phyloP scores from a whole-genome alignment of 2,113 vertebrate species.

The Mormoops blainvillei region DNA sequence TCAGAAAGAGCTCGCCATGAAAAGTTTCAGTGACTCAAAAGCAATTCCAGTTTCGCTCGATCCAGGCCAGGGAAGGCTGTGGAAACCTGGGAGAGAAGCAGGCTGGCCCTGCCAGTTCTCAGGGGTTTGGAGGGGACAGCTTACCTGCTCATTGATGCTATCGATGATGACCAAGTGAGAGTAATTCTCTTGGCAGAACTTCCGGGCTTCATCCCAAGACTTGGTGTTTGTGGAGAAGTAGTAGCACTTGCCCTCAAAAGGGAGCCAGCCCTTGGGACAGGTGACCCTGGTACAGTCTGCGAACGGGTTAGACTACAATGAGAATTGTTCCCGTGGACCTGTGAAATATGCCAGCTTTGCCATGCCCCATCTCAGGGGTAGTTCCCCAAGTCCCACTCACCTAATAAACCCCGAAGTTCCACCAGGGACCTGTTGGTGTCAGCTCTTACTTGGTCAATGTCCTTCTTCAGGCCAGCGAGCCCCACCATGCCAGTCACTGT shows the following conservation, averaged over 20 bases:
- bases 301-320: background rate
- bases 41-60: background rate
- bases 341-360: no score
- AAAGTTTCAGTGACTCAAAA: background rate
- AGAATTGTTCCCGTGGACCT: background rate
- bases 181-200: slow-evolving; percentile 61
- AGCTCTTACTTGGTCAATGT: background rate
- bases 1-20: background rate
- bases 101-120: background rate
- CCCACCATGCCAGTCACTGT: slow-evolving; percentile 46
- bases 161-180: slow-evolving; percentile 64
- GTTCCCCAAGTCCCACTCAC: slow-evolving; percentile 30
- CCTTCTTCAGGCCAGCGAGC: slow-evolving; percentile 48
- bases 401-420: slow-evolving; percentile 52
- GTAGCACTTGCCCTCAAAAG: slow-evolving; percentile 59
- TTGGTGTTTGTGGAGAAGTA: slow-evolving; percentile 60
- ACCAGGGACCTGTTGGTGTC: slow-evolving; percentile 37
- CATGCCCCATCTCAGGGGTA: background rate
- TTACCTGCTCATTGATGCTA: slow-evolving; percentile 49
- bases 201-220: slow-evolving; percentile 47
- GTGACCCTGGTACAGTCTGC: background rate
- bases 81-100: background rate
- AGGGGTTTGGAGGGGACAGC: background rate
- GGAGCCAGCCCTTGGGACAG: slow-evolving; percentile 59
- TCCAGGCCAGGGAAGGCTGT: background rate